Evolutionary conservation across 2,888 invertebrate genomes (phyloP).

Genomic region (Dendrolimus pini): DNA sequence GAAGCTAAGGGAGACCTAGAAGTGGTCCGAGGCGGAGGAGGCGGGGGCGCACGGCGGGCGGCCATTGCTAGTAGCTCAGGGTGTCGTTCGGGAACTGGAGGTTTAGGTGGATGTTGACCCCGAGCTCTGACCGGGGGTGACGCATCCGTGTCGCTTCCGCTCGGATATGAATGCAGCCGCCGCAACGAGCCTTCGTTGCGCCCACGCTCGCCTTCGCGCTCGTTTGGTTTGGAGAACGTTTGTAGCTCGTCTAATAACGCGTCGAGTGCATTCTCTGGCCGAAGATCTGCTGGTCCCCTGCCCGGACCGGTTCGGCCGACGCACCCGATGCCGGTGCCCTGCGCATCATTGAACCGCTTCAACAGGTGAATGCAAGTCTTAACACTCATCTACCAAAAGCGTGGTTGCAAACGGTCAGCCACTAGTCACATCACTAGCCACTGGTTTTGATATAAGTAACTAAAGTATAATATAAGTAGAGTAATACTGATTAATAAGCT

Average conservation of each 20-base stretch:
- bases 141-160: slow-evolving; percentile 88
- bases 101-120: slow-evolving; percentile 79
- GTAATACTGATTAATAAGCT: slow-evolving; percentile 8
- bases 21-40: slow-evolving; percentile 93
- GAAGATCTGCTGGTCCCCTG: slow-evolving; percentile 56
- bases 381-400: slow-evolving; percentile 44
- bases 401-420: slow-evolving; percentile 40
- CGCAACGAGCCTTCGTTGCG: slow-evolving; percentile 77
- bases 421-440: slow-evolving; percentile 5
- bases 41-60: slow-evolving; percentile 86
- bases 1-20: slow-evolving; percentile 92
- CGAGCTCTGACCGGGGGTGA: slow-evolving; percentile 84
- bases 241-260: slow-evolving; percentile 95
- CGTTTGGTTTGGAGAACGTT: slow-evolving; percentile 87
- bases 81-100: slow-evolving; percentile 89
- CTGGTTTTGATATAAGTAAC: not conserved
- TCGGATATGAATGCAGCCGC: slow-evolving; percentile 89
- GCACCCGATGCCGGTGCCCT: slow-evolving; percentile 53
- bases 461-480: no score
- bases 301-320: slow-evolving; percentile 41
- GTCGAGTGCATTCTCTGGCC: slow-evolving; percentile 98
- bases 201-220: slow-evolving; percentile 41
- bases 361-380: slow-evolving; percentile 23
- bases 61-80: slow-evolving; percentile 85
- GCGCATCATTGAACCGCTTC: slow-evolving; percentile 41